Conservation (phyloP, 2,888 invertebrate species). For the Dyspetes luteomarginatus region DNA sequence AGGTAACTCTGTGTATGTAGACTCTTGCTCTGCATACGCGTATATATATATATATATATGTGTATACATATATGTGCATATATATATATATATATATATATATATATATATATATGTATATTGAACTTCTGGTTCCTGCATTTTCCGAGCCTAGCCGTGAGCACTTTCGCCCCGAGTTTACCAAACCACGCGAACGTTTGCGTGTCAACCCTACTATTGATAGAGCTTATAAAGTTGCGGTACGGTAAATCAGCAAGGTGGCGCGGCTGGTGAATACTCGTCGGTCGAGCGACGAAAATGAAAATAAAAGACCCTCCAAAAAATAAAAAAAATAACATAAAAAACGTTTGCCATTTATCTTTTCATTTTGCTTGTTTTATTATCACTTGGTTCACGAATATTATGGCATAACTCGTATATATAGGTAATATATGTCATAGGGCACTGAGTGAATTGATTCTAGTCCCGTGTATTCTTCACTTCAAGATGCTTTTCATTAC, state of each 20-base stretch:
- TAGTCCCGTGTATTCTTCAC: too few species aligned
- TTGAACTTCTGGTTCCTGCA: conserved; percentile 45
- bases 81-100: conserved; percentile 8
- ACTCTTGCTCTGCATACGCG: background rate
- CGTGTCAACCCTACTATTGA: conserved; percentile 60
- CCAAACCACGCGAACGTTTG: conserved; percentile 42
- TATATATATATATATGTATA: background rate
- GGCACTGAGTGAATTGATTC: too few species aligned
- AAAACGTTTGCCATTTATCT: conserved; percentile 7
- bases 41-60: background rate
- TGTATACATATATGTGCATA: background rate
- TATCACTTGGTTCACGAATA: too few species aligned
- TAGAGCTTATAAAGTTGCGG: conserved; percentile 62
- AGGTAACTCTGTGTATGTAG: background rate
- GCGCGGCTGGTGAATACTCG: conserved; percentile 20
- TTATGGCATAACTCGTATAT: too few species aligned
- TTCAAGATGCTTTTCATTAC: too few species aligned
- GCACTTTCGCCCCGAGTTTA: conserved; percentile 8
- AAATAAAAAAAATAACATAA: conserved; percentile 18
- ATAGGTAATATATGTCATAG: too few species aligned
- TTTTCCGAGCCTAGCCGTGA: conserved; percentile 52
- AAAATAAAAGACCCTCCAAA: background rate
- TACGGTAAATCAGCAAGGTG: conserved; percentile 59
- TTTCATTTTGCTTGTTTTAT: conserved; percentile 11
- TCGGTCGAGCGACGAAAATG: conserved; percentile 20